Conservation (phyloP, 2,797 vertebrate genomes). For the Onychomys leucogaster region DNA sequence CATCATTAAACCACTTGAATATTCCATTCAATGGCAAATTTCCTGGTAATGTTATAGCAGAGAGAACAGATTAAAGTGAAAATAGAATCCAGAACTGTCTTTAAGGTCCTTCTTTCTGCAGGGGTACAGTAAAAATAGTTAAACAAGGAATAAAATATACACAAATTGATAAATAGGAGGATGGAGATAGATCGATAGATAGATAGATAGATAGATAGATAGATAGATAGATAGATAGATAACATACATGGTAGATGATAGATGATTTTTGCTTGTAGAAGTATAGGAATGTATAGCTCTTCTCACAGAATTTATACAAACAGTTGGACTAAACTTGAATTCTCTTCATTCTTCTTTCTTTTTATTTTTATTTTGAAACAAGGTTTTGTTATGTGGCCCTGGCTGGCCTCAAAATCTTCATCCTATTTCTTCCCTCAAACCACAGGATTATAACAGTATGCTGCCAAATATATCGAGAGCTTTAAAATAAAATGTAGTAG, state of each 20-base stretch:
- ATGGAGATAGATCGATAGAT: background rate
- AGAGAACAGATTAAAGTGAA: background rate
- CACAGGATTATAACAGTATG: background rate
- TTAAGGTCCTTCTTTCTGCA: background rate
- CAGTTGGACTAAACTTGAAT: background rate
- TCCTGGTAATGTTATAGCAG: background rate
- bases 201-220: background rate
- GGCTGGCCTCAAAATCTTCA: background rate
- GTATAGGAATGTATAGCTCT: background rate
- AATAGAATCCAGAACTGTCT: background rate
- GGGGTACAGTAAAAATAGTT: background rate
- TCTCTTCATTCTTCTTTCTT: background rate
- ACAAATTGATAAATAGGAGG: background rate
- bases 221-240: background rate
- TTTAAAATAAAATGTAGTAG: background rate
- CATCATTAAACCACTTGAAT: background rate
- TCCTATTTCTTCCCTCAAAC: background rate
- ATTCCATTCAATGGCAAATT: constrained; percentile 13
- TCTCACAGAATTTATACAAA: background rate
- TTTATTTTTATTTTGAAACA: background rate
- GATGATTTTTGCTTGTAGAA: background rate
- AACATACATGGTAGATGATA: background rate
- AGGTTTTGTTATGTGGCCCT: background rate
- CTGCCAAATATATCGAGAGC: background rate
- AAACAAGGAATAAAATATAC: background rate